Evolutionary conservation across 2,113 vertebrate species (phyloP), one percentile per base, ranked within the genome.

Genomic region (Tor tambroides): DNA sequence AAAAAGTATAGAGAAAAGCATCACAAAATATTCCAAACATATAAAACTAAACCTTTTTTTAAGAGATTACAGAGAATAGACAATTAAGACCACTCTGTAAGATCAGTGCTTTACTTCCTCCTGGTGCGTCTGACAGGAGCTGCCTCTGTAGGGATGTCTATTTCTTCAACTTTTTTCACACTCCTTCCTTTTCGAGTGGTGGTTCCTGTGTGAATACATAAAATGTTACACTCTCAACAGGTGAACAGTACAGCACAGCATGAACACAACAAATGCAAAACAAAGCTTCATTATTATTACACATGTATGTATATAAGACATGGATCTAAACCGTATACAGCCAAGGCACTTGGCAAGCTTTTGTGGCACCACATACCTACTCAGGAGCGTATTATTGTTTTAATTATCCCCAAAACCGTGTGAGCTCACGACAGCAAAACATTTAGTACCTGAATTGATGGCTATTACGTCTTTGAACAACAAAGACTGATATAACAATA

Each of bases 61-160:
- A 3, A 21, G 28, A 78, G 76, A 54, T 75, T 23, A 75, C 38
- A 43, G 35, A 81, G 38, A 41, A 4, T 63, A 51, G 32, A 56
- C 54, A 46, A 85, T 86, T 89, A 90, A 88, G 88, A 61, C 77
- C 38, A 80, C 46, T 76, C 23, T 14, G 54, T 23, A 61, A 77
- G 75, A 87, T 74, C 86, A 89, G 88, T 86, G 90, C 85, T 89
- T 89, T 32, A 92, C 74, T 87, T 91, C 23, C 87, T 88, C 51
- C 90, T 87, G 15, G 89, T 90, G 23, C 88, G 63, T 35, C 88
- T 89, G 21, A 85, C 67, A 7, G 91, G 87, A 76, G 86, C 83
- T 17, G 46, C 71, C 54, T 79, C 83, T 28, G 71, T 41, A 32
- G 82, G 21, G 23, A 21, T 19, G 1, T 51, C 30, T 2, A 28